Evolutionary conservation across 2,797 vertebrate species (phyloP), one percentile per base, ranked within the genome.

Genomic region (Notamacropus eugenii): DNA sequence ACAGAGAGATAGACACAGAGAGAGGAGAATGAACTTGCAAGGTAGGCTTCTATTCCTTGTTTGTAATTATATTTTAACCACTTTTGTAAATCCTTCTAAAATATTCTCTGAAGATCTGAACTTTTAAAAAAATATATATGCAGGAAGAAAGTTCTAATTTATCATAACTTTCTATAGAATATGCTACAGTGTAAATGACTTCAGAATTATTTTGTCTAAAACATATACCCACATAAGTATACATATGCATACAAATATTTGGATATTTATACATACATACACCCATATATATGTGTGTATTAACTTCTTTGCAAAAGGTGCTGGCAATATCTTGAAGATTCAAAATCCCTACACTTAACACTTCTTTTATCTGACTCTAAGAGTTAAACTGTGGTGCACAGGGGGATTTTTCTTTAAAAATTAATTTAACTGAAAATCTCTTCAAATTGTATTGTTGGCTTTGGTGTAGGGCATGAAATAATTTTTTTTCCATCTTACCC

Each of bases 381-480:
- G 96, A 97, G 97, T 98, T 98, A 98, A 98, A 96, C 97, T 95
- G 94, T 96, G 67, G 96, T 92, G 93, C 97, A 90, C 97, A 93
- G 95, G 92, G 67, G 19, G 96, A 98, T 98, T 97, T 97, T 97
- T 96, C 98, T 98, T 97, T 97, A 96, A 98, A 82, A 98, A 98
- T 97, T 97, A 97, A 98, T 98, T 90, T 96, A 98, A 97, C 97
- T 97, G 98, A 97, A 98, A 97, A 98, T 98, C 98, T 97, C 98
- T 98, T 94, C 98, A 98, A 98, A 98, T 98, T 98, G 98, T 98
- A 98, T 62, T 97, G 98, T 96, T 98, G 97, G 97, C 98, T 98
- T 97, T 98, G 97, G 98, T 96, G 57, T 98, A 96, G 98, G 98
- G 97, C 98, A 98, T 98, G 98, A 98, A 99, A 99, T 99, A 98